Evolutionary conservation across 2,113 vertebrate genomes (phyloP), one percentile per base, ranked within the genome.

Genomic region (Osmerus mordax): DNA sequence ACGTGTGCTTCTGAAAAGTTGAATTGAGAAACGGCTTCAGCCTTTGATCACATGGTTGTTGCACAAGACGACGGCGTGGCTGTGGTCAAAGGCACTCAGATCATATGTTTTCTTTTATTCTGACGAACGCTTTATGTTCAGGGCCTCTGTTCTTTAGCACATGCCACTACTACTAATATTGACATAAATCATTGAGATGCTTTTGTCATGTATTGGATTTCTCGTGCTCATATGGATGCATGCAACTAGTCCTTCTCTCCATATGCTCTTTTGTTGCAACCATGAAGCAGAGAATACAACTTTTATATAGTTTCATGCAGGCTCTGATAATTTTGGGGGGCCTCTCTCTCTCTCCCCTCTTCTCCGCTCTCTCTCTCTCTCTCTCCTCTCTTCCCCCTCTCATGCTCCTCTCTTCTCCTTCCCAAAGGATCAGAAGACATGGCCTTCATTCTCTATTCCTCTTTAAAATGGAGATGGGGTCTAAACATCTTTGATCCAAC

Each of bases 391-490:
- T 4, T 21, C 61, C 52, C 53, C 59, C 18, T 21, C 61, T 56
- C 53, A 47, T 73, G 56, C 63, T 62, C 32, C 32, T 18, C 18
- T 25, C 29, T 4, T 51, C n/a, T 41, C 18, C 13, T 36, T 75
- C 25, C 8, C n/a, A 7, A 21, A 70, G 77, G 79, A 80, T 83
- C 81, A 74, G 70, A 81, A 83, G 84, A 71, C 77, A 81, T 19
- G 53, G 72, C 75, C 84, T 83, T 86, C 84, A 78, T 82, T 80
- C 78, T 77, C 75, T 80, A 77, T 81, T 86, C 75, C 71, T 78
- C 69, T 83, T 82, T 70, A 69, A 76, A 85, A 72, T 23, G 47
- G 76, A 77, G 78, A 79, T 72, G 61, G 78, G 76, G 63, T 73
- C 79, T 81, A 80, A 86, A 70, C 58, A 71, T 76, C 75, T 81